Evolutionary conservation across 2,113 vertebrate species (phyloP), one percentile per base, ranked within the genome.

Genomic region (Poeciliopsis prolifica): DNA sequence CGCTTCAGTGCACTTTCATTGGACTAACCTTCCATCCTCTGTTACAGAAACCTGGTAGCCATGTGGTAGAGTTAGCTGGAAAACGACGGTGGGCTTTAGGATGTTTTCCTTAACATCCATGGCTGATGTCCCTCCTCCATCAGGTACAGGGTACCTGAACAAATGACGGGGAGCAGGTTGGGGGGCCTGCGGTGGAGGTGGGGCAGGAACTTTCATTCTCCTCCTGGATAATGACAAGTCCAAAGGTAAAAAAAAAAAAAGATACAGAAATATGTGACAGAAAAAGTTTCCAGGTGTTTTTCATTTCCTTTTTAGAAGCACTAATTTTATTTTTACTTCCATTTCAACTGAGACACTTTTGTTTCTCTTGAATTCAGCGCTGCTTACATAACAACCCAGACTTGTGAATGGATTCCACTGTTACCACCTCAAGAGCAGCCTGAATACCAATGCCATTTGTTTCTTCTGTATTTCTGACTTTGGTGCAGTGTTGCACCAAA

Each of bases 121-220:
- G 17, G 90, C 83, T 33, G 78, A 91, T 65, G 91, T 92, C 58
- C 93, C 94, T 70, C 94, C 91, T 63, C 88, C 90, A 9, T 92
- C 91, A 7, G 91, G 92, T 28, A 80, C 68, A 29, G 81, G 67
- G 64, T 89, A 91, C 69, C 91, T 94, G 68, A 92, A 94, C 83
- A 92, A 78, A 65, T 80, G 90, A 8, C 91, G 93, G 4, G 92
- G 84, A 61, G 93, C 75, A 0, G 95, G 87, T 84, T 94, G 93
- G 8, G 96, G 96, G 26, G 85, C 95, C 51, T 69, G 83, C 3
- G 96, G 96, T 0, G 94, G 96, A 77, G 96, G 95, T 0, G 96
- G 96, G 28, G 97, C 97, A 0, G 93, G 95, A 11, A 93, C 90
- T 93, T 98, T 98, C 95, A 97, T 98, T 91, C 86, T 97, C 91